Conservation (phyloP, 2,113 vertebrate species). For the Dendrocopos noguchii region DNA sequence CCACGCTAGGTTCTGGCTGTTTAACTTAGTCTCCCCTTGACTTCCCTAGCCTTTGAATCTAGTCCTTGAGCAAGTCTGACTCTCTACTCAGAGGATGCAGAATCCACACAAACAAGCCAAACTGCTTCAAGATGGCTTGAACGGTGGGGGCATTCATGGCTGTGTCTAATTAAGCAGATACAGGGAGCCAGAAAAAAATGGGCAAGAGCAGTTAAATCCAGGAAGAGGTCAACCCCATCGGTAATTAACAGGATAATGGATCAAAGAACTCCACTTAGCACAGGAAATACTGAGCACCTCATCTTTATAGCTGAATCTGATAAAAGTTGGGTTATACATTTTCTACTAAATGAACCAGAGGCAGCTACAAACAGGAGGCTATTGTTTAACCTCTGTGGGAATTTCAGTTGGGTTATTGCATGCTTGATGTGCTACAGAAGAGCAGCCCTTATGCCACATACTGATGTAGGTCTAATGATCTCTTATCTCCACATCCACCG, state of each 20-base stretch:
- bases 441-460: slow-evolving; percentile 12
- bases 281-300: slow-evolving; percentile 61
- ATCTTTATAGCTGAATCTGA: slow-evolving; percentile 57
- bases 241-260: slow-evolving; percentile 60
- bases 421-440: slow-evolving; percentile 43
- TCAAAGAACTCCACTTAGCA: slow-evolving; percentile 62
- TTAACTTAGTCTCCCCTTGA: not conserved
- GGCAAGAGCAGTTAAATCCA: slow-evolving; percentile 51
- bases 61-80: not conserved
- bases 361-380: slow-evolving; percentile 50
- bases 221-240: slow-evolving; percentile 31
- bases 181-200: slow-evolving; percentile 33
- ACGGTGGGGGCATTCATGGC: slow-evolving; percentile 47
- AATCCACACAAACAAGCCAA: not conserved
- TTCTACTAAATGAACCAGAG: slow-evolving; percentile 62
- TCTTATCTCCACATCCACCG: slow-evolving; percentile 51
- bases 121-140: not conserved
- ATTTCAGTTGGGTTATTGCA: slow-evolving; percentile 16
- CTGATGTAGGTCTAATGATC: slow-evolving; percentile 56
- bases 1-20: not conserved
- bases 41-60: not conserved
- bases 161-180: slow-evolving; percentile 67
- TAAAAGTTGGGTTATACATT: slow-evolving; percentile 64
- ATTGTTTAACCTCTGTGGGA: slow-evolving; percentile 52
- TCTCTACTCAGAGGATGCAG: not conserved